Percentiles rank a stretch among this genome's conserved stretches.
Conservation (phyloP, 2,113 vertebrate genomes). For the Laterallus jamaicensis region DNA sequence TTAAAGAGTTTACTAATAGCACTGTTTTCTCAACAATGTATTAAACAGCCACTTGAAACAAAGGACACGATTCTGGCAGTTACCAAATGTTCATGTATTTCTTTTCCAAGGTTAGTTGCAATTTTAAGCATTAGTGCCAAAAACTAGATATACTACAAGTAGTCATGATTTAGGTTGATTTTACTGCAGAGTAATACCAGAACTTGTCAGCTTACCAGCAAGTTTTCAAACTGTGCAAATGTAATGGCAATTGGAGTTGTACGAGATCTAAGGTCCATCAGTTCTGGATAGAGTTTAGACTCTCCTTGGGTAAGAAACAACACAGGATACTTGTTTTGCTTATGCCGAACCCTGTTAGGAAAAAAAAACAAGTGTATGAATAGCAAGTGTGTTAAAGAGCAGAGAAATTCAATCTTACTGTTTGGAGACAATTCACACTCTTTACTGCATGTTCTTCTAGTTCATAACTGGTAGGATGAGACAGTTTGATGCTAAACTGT, state of each 20-base stretch:
- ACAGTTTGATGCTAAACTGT: neutral
- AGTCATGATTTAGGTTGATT: neutral
- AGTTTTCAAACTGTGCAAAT: slow-evolving; percentile 95
- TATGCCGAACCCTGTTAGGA: slow-evolving; percentile 87
- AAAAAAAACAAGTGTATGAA: neutral
- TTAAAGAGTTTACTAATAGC: neutral
- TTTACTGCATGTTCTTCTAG: neutral
- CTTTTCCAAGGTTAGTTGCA: neutral
- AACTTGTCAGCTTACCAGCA: slow-evolving; percentile 82
- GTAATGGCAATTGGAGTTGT: slow-evolving; percentile 93
- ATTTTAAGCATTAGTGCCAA: neutral
- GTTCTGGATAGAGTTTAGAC: slow-evolving; percentile 87
- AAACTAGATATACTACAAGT: neutral
- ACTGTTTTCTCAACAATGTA: neutral
- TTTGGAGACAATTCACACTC: neutral
- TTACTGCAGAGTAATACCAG: neutral
- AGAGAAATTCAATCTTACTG: neutral
- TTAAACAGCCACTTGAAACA: neutral
- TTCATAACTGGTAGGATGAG: neutral
- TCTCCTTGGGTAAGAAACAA: slow-evolving; percentile 96
- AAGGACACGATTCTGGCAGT: neutral
- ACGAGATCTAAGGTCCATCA: slow-evolving; percentile 93
- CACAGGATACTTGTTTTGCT: slow-evolving; percentile 98
- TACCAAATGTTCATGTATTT: no score
- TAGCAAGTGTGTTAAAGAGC: neutral